Evolutionary conservation across 2,113 vertebrate genomes (phyloP), one percentile per base, ranked within the genome.

Genomic region (Heterotilapia buettikoferi): DNA sequence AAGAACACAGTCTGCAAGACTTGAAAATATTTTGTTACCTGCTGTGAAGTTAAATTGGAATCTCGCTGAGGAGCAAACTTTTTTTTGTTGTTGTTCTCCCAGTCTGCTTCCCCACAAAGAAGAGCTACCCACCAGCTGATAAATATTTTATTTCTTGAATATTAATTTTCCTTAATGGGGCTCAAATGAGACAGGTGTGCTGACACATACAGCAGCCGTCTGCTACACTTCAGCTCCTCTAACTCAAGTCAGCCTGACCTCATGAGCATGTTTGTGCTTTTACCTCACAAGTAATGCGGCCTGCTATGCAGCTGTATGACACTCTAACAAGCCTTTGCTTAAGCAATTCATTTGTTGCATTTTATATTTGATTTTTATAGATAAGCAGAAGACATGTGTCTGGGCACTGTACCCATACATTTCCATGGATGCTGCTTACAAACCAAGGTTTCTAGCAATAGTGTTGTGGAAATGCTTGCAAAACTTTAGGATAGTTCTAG

Each of bases 161-260:
- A 45, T 71, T 26, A 26, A 71, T 43, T 71, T 71, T 45, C 38
- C 40, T 45, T 73, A 73, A 73, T 73, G 40, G 68, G 40, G 40
- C 21, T 73, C 68, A 45, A 26, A 45, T 11, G 40, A 73, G 21
- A 45, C 21, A 45, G 68, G 38, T 45, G 68, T 45, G 21, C 68
- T 45, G 68, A 73, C 40, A 47, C 68, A 26, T 40, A 16, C 40
- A 47, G 21, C 40, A 11, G 68, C 68, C 7, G 36, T 24, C 63
- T 43, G 36, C 36, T 43, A 1, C n/a, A 43, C 36, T 71, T 71
- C 63, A 43, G 36, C 36, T 68, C 63, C 63, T 68, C 63, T 68
- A 40, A 40, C 11, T 73, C 13, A 73, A 47, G 38, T 73, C 0
- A 73, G 43, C 33, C 29, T 38, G 61, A 73, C 68, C 40, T 45